Evolutionary conservation across 2,797 vertebrate genomes (phyloP).

Genomic region (Cuculus canorus): DNA sequence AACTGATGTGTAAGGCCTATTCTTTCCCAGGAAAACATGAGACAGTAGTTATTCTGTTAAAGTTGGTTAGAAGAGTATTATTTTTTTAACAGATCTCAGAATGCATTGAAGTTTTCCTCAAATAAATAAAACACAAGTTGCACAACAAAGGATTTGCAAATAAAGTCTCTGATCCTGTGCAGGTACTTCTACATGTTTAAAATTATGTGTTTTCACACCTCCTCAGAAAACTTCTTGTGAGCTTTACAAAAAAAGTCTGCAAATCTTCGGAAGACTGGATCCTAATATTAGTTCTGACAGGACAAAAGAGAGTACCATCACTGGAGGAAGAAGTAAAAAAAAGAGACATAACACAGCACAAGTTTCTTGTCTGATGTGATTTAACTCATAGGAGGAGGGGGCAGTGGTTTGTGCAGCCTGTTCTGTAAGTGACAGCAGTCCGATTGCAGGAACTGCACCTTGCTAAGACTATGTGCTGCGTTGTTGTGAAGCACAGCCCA

Average conservation of each 20-base stretch:
- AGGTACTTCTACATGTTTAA: not conserved
- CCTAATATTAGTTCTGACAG: not conserved
- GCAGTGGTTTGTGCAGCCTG: not conserved
- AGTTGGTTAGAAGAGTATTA: not conserved
- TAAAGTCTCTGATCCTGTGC: not conserved
- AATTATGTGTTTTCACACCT: not conserved
- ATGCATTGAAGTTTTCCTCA: not conserved
- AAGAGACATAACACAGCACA: not conserved
- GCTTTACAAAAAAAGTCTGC: not conserved
- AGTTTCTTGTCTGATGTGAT: not conserved
- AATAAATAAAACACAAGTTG: not conserved
- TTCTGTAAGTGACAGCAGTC: not conserved
- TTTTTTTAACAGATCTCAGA: not conserved
- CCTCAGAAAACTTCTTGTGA: not conserved
- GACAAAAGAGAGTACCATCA: not conserved
- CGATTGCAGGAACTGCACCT: not conserved
- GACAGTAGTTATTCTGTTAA: not conserved
- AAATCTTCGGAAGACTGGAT: not conserved
- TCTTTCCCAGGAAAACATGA: not conserved
- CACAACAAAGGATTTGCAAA: not conserved
- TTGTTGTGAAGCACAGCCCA: not conserved
- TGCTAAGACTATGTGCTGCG: rapidly evolving
- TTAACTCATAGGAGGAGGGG: not conserved
- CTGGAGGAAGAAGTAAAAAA: not conserved
- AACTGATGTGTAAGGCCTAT: not conserved